Conservation (phyloP, 2,888 invertebrate genomes). For the Drosophila macrospina region DNA sequence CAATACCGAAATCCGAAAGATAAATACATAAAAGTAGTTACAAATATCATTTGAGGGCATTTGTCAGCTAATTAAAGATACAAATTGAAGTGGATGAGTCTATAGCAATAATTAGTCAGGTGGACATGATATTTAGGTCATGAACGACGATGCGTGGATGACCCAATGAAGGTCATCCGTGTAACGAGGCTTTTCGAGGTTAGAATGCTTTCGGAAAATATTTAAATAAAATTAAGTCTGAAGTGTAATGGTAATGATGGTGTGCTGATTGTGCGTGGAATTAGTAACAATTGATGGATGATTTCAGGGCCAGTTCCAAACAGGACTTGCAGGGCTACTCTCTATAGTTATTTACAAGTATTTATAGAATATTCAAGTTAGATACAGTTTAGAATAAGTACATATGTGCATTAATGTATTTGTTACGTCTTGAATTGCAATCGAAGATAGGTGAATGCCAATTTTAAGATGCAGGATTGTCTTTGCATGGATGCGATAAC, state of each 20-base stretch:
- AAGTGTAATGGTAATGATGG: not conserved
- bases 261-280: slow-evolving; percentile 31
- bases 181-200: not conserved
- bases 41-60: slow-evolving; percentile 24
- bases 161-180: slow-evolving; percentile 11
- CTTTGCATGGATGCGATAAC: no score
- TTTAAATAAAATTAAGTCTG: not conserved
- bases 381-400: not conserved
- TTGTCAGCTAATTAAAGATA: slow-evolving; percentile 45
- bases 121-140: slow-evolving; percentile 28
- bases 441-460: no score
- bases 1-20: not conserved
- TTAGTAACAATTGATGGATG: slow-evolving; percentile 43
- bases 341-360: slow-evolving; percentile 14
- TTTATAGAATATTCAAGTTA: slow-evolving; percentile 14
- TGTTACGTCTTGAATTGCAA: not conserved
- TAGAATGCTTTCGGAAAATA: not conserved
- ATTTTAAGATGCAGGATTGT: no score
- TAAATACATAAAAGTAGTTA: slow-evolving; percentile 8
- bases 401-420: slow-evolving; percentile 2
- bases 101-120: slow-evolving; percentile 12
- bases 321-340: not conserved
- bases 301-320: slow-evolving; percentile 31
- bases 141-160: slow-evolving; percentile 1
- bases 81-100: not conserved